A percentile compares a stretch with the other conserved stretches of the same genome.
Conservation (phyloP, 1,140 invertebrate species). For the Cyclina sinensis region DNA sequence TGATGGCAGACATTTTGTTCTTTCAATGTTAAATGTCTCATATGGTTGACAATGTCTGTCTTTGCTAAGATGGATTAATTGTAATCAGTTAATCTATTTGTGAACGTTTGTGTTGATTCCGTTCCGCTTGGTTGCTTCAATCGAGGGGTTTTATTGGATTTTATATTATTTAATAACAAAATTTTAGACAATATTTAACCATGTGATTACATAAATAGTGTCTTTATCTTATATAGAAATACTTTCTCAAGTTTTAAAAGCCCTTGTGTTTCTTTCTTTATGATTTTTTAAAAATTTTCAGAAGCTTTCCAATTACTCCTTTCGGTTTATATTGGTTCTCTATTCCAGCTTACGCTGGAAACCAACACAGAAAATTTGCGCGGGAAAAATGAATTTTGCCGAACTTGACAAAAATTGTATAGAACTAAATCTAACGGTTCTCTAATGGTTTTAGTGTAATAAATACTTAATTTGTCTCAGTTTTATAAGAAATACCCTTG, state of each 20-base stretch:
- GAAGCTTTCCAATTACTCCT: not conserved
- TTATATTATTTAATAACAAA: not conserved
- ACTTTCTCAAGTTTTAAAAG: not conserved
- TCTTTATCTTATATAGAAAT: not conserved
- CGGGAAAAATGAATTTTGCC: not conserved
- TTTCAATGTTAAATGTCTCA: not conserved
- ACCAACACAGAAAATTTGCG: not conserved
- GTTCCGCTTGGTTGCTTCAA: not conserved
- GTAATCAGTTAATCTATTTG: slow-evolving; percentile 34
- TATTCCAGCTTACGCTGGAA: no score
- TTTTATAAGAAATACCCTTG: no score
- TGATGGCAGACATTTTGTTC: slow-evolving; percentile 54
- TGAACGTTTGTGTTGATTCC: not conserved
- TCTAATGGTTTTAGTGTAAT: no score
- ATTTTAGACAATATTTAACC: not conserved
- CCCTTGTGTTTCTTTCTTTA: not conserved
- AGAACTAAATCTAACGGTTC: no score
- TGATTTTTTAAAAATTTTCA: not conserved
- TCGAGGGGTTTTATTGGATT: not conserved
- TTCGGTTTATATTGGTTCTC: not conserved
- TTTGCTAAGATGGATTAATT: not conserved
- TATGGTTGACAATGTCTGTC: slow-evolving; percentile 5
- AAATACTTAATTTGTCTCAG: no score
- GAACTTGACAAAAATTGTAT: no score
- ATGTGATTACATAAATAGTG: not conserved